These are phyloP conservation scores for Terrapene triunguis DNA, from an alignment of 2,113 vertebrate species.

Conservation along the genomic window DNA sequence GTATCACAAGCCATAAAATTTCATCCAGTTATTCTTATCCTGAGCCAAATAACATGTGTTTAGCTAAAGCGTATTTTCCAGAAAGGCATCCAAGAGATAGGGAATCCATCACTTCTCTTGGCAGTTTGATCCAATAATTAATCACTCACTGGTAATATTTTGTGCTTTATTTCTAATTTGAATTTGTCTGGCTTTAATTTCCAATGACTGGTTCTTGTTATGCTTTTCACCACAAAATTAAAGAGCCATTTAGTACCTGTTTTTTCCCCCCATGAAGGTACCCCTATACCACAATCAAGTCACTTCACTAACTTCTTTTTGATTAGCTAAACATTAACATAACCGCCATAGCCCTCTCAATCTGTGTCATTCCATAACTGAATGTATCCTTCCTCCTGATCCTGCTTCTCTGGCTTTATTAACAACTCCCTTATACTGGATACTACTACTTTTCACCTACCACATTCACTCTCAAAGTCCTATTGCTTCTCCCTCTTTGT, in stretches of 20 bases:
- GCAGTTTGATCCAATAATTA: not conserved
- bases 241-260: not conserved
- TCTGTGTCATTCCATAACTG: not conserved
- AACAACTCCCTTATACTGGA: not conserved
- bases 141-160: not conserved
- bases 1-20: not conserved
- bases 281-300: not conserved
- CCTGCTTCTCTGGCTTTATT: not conserved
- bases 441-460: not conserved
- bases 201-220: not conserved
- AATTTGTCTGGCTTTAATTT: not conserved
- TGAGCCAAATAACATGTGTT: not conserved
- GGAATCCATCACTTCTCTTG: not conserved
- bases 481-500: not conserved
- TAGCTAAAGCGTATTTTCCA: not conserved
- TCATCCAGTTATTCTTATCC: not conserved
- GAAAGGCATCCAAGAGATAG: not conserved
- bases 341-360: not conserved
- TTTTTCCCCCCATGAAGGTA: not conserved
- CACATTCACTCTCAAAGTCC: not conserved
- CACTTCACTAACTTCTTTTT: not conserved
- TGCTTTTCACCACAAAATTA: not conserved
- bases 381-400: not conserved
- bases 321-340: not conserved
- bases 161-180: not conserved